Base-by-base conservation (phyloP, 2,797 vertebrate species). In the Triplophysa bombifrons region DNA sequence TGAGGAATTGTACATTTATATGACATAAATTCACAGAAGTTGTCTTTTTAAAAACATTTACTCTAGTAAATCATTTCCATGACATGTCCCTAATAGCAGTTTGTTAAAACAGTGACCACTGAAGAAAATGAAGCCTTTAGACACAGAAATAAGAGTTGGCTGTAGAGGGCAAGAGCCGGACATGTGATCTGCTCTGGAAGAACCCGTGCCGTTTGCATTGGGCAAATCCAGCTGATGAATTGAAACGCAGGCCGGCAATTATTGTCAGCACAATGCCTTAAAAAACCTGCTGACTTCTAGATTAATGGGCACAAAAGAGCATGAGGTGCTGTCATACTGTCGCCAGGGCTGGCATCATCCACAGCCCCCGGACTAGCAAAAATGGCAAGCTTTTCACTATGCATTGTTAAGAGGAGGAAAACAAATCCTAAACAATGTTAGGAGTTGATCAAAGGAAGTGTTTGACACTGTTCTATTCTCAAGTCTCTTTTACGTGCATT, bases 241-340 rank as follows among this genome's bases (percentile, higher is more conserved):
- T 90, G 90, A 94, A 94, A 93, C 88, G 88, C 89, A 91, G 88
- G 88, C 90, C 92, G 89, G 86, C 90, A 90, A 88, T 93, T 92
- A 91, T 91, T 93, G 93, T 95, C 93, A 93, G 94, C 93, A 92
- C 91, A 94, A 93, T 93, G 92, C 93, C 93, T 94, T 93, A 93
- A 84, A 93, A 92, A 95, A 96, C 94, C 94, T 96, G 96, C 95
- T 96, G 94, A 96, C 95, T 95, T 93, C 85, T 92, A 94, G 94
- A 92, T 90, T 89, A 90, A 93, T 91, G 85, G 85, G 92, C 90
- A 94, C 92, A 94, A 94, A 95, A 89, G 91, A 56, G 89, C 92
- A 83, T 48, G 82, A 88, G 87, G 88, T 86, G 84, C 86, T 87
- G 89, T 89, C 88, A 87, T 90, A 90, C 83, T 91, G 90, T 80